Percentiles rank a stretch among this genome's conserved stretches.
Evolutionary conservation across 2,888 invertebrate species (phyloP).

Genomic region (Drosophila limbata): DNA sequence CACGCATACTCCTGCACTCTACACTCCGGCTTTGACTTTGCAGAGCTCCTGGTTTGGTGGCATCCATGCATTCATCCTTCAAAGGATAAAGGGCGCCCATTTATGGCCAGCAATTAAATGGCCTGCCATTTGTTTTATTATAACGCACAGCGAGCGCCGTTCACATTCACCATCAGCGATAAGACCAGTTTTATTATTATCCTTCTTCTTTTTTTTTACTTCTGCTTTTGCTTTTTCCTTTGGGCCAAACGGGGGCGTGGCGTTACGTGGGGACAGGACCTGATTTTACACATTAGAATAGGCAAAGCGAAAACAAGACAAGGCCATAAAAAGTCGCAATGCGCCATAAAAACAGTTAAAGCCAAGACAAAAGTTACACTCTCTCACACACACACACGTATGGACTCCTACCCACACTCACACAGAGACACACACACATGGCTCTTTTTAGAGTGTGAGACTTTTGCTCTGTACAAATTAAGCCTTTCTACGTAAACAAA

Average conservation of each 20-base stretch:
- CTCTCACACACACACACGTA: slow-evolving; percentile 29
- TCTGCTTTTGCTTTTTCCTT: slow-evolving; percentile 25
- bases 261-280: slow-evolving; percentile 27
- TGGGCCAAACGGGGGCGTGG: slow-evolving; percentile 39
- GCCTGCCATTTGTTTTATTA: slow-evolving; percentile 84
- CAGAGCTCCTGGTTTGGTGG: slow-evolving; percentile 44
- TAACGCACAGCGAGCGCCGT: slow-evolving; percentile 61
- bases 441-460: slow-evolving; percentile 27
- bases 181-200: slow-evolving; percentile 80
- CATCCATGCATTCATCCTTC: slow-evolving; percentile 61
- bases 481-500: slow-evolving; percentile 80
- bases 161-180: slow-evolving; percentile 75
- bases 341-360: slow-evolving; percentile 82
- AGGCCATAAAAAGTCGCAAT: slow-evolving; percentile 81
- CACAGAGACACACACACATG: slow-evolving; percentile 20
- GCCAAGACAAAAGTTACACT: slow-evolving; percentile 75
- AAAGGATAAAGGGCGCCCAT: slow-evolving; percentile 78
- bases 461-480: slow-evolving; percentile 70
- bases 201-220: slow-evolving; percentile 50
- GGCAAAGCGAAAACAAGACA: slow-evolving; percentile 74
- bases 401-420: slow-evolving; percentile 22
- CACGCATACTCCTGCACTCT: slow-evolving; percentile 69
- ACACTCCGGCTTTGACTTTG: background rate
- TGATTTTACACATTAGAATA: slow-evolving; percentile 72
- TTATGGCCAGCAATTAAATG: slow-evolving; percentile 83